Conservation (phyloP, 2,888 invertebrate genomes). For the Agrenia bidenticulata region DNA sequence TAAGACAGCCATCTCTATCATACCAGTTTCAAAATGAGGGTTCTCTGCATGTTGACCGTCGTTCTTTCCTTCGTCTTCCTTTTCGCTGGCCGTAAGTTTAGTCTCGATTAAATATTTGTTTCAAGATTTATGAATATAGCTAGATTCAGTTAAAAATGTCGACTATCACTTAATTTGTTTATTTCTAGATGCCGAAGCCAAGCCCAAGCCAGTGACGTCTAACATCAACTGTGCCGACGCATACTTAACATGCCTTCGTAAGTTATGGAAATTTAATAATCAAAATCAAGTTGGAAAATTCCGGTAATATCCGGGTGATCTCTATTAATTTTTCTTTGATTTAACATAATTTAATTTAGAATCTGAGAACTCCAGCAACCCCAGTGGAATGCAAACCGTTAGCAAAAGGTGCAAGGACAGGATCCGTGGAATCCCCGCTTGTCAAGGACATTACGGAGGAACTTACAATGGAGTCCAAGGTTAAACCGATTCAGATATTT, state of each 20-base stretch:
- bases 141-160: too few species aligned
- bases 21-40: not conserved
- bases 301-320: too few species aligned
- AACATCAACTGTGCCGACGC: constrained; percentile 2
- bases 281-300: too few species aligned
- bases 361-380: not conserved
- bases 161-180: not conserved
- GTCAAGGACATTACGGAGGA: not conserved
- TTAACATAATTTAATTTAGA: not conserved
- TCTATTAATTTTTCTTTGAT: not conserved
- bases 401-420: constrained; percentile 7
- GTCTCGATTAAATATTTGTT: too few species aligned
- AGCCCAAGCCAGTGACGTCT: not conserved
- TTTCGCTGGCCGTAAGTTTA: too few species aligned
- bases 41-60: not conserved
- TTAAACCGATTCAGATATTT: too few species aligned
- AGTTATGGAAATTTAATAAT: not conserved
- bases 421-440: not conserved
- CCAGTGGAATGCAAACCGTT: constrained; percentile 1
- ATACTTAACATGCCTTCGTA: not conserved
- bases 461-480: too few species aligned
- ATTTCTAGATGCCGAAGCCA: constrained; percentile 5
- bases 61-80: constrained; percentile 3
- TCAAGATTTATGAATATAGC: too few species aligned
- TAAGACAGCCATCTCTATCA: too few species aligned